Evolutionary conservation across 2,888 invertebrate species (phyloP).

Genomic region (Lymantria monacha): DNA sequence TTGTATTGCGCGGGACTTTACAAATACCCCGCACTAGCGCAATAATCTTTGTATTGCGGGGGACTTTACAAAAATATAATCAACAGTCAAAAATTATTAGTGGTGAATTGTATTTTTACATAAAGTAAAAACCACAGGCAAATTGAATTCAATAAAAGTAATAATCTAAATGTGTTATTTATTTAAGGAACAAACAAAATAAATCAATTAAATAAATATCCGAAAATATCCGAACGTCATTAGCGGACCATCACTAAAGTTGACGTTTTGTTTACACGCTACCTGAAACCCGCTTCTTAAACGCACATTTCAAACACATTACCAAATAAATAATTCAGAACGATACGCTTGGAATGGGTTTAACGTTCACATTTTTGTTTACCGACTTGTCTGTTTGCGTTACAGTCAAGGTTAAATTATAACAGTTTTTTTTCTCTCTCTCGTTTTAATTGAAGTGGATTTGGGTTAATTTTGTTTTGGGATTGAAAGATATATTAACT

Average conservation of each 20-base stretch:
- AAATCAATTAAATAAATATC: not conserved
- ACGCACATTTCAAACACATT: conserved; percentile 14
- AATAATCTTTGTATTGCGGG: too few relatives aligned
- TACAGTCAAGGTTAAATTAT: conserved; percentile 16
- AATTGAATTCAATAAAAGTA: too few relatives aligned
- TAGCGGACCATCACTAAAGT: conserved; percentile 9
- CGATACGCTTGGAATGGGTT: conserved; percentile 7
- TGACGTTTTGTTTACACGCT: conserved; percentile 9
- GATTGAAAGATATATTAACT: conserved; percentile 14
- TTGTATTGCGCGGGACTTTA: too few relatives aligned
- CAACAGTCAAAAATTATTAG: too few relatives aligned
- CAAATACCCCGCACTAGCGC: too few relatives aligned
- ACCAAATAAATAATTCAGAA: conserved; percentile 20
- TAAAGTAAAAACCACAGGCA: too few relatives aligned
- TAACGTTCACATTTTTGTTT: conserved; percentile 29
- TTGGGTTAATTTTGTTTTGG: conserved; percentile 7
- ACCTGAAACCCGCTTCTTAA: conserved; percentile 11
- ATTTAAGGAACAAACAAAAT: not conserved
- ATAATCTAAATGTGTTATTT: too few relatives aligned
- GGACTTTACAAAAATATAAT: too few relatives aligned
- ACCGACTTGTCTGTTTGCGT: conserved; percentile 12
- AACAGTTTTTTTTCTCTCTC: not conserved
- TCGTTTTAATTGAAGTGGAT: not conserved
- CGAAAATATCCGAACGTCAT: conserved; percentile 2
- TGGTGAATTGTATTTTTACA: too few relatives aligned